Evolutionary conservation across 1,140 invertebrate genomes (phyloP).

Genomic region (Calephelis virginiensis): DNA sequence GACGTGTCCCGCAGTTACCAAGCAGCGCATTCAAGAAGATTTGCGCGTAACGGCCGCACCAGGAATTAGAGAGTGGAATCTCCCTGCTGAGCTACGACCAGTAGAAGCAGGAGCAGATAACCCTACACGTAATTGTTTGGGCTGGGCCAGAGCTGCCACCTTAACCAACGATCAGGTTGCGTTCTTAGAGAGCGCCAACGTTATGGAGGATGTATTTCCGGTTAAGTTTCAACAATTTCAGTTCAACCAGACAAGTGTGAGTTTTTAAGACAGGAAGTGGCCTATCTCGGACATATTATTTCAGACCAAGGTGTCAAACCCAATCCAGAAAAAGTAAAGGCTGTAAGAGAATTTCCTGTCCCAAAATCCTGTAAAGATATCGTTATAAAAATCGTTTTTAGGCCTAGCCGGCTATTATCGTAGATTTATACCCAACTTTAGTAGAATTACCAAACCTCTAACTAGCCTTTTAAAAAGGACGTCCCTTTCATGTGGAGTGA

Average conservation of each 20-base stretch:
- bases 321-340: slow-evolving; percentile 1
- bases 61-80: not conserved
- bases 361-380: not conserved
- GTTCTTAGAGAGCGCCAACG: not conserved
- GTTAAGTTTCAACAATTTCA: not conserved
- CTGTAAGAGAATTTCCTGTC: not conserved
- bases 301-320: slow-evolving; percentile 2
- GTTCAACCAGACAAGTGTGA: slow-evolving; percentile 68
- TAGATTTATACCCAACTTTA: slow-evolving; percentile 45
- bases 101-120: not conserved
- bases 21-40: not conserved
- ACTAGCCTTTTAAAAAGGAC: not conserved
- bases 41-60: not conserved
- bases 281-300: slow-evolving; percentile 57
- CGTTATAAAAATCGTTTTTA: slow-evolving; percentile 41
- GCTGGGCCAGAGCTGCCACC: not conserved
- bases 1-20: not conserved
- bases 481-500: not conserved
- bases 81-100: not conserved
- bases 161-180: not conserved
- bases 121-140: not conserved
- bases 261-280: slow-evolving; percentile 64
- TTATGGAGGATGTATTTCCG: not conserved
- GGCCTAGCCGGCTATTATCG: slow-evolving; percentile 34
- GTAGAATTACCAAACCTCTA: not conserved